Evolutionary conservation across 2,797 vertebrate genomes (phyloP).

Genomic region (Pseudomugil tenellus): DNA sequence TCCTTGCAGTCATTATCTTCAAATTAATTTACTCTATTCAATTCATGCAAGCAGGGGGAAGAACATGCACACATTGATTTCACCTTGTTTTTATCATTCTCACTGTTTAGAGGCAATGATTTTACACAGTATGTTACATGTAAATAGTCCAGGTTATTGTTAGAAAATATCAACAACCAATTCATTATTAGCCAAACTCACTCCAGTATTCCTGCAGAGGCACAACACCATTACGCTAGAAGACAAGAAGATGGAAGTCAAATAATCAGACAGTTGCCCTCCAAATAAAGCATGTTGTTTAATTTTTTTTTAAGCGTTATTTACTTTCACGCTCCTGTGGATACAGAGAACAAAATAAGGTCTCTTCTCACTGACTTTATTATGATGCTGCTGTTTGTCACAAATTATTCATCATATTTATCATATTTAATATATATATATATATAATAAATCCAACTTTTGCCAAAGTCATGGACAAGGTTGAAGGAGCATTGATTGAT

Average conservation of each 20-base stretch:
- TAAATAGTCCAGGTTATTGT: not conserved
- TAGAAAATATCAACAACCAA: not conserved
- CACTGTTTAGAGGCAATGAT: not conserved
- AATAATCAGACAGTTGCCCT: not conserved
- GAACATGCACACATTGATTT: conserved; percentile 10
- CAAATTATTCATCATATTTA: not conserved
- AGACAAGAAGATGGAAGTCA: not conserved
- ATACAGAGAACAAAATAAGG: not conserved
- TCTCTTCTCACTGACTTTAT: not conserved
- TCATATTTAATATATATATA: too few relatives aligned
- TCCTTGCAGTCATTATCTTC: conserved; percentile 14
- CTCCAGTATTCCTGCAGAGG: not conserved
- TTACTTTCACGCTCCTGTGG: not conserved
- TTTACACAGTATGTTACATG: not conserved
- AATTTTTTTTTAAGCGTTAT: not conserved
- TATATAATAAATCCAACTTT: too few relatives aligned
- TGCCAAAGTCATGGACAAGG: not conserved
- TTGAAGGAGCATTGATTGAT: conserved; percentile 2
- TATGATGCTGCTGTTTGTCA: not conserved
- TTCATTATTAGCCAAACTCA: not conserved
- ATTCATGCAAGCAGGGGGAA: not conserved
- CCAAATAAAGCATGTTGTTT: not conserved
- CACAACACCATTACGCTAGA: not conserved
- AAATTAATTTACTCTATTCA: conserved; percentile 14
- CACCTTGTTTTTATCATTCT: conserved; percentile 3